Conservation (phyloP, 2,888 invertebrate species). For the Watsonalla binaria region DNA sequence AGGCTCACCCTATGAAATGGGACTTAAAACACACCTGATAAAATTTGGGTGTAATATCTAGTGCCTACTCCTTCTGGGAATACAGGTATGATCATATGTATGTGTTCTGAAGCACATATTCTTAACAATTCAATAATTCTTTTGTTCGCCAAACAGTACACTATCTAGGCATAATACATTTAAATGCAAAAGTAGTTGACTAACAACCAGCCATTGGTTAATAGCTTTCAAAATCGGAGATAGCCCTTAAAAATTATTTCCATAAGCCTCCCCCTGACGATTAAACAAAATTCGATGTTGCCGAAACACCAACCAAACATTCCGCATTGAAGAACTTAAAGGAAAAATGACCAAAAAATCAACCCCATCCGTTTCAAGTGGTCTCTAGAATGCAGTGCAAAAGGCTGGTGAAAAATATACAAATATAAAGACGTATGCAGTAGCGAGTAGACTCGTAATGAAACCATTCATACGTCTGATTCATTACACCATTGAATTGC, state of each 20-base stretch:
- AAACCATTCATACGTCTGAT: conserved; percentile 54
- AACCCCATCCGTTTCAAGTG: conserved; percentile 24
- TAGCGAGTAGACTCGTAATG: conserved; percentile 52
- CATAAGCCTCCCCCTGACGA: not conserved
- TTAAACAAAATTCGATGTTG: not conserved
- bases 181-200: too few species aligned
- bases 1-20: too few species aligned
- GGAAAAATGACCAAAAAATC: conserved; percentile 26
- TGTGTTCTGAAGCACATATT: too few species aligned
- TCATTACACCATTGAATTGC: conserved; percentile 70
- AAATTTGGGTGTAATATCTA: too few species aligned
- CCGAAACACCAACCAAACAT: conserved; percentile 14
- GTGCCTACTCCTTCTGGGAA: too few species aligned
- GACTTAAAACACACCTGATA: too few species aligned
- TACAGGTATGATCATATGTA: too few species aligned
- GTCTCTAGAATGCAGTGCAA: conserved; percentile 20
- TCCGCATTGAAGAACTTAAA: conserved; percentile 21
- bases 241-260: not conserved
- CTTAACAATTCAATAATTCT: too few species aligned
- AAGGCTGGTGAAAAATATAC: conserved; percentile 32
- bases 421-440: conserved; percentile 29
- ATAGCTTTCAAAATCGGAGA: too few species aligned
- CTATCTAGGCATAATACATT: too few species aligned
- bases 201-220: too few species aligned
- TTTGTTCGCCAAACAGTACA: too few species aligned